phyloP scores from a whole-genome alignment of 1,140 invertebrate species.

The Temnothorax nylanderi region DNA sequence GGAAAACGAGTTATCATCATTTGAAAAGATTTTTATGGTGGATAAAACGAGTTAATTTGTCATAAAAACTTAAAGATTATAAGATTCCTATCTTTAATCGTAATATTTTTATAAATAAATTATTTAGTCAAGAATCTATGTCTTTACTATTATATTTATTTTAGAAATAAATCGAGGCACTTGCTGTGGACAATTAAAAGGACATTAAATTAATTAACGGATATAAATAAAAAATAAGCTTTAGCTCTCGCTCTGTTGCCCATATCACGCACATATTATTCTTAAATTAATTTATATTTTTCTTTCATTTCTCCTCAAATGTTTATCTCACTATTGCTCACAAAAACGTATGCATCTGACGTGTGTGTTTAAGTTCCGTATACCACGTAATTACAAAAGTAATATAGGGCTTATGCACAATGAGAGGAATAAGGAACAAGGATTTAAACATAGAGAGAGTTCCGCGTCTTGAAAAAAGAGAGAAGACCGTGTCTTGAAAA shows the following conservation, averaged over 20 bases:
- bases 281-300: not conserved
- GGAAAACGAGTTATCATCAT: too few relatives aligned
- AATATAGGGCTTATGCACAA: too few relatives aligned
- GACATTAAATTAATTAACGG: not conserved
- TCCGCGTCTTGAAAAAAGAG: too few relatives aligned
- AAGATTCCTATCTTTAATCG: not conserved
- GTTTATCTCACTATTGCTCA: not conserved
- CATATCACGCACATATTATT: not conserved
- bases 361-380: too few relatives aligned
- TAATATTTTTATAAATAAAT: not conserved
- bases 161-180: too few relatives aligned
- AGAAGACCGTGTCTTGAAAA: too few relatives aligned
- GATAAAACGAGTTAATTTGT: not conserved
- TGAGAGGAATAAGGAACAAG: too few relatives aligned
- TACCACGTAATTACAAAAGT: too few relatives aligned
- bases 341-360: too few relatives aligned
- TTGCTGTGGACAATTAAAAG: too few relatives aligned
- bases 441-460: too few relatives aligned
- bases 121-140: not conserved
- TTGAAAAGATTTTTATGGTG: too few relatives aligned
- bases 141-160: not conserved
- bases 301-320: not conserved
- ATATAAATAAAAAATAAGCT: not conserved
- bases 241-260: not conserved
- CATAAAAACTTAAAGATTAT: not conserved